phyloP scores from a whole-genome alignment of 1,140 invertebrate species.

The Bursaphelenchus mucronatus region DNA sequence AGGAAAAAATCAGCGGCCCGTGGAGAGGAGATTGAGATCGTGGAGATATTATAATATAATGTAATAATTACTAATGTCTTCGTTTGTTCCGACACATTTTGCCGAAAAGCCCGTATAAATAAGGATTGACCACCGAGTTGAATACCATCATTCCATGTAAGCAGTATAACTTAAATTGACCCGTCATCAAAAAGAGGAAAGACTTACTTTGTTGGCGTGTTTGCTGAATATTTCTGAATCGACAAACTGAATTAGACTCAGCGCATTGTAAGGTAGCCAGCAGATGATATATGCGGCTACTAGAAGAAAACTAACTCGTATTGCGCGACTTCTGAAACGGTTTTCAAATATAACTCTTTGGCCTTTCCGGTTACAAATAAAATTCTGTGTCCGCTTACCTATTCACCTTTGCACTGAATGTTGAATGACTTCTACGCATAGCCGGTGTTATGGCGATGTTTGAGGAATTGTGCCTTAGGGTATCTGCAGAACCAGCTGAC shows the following conservation, averaged over 20 bases:
- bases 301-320: conserved; percentile 55
- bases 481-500: conserved; percentile 30
- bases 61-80: not conserved
- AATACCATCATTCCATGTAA: conserved; percentile 58
- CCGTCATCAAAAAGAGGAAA: conserved; percentile 1
- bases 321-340: conserved; percentile 52
- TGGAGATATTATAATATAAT: no score
- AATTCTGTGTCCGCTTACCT: conserved; percentile 26
- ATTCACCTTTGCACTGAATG: conserved; percentile 46
- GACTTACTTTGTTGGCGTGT: conserved; percentile 51
- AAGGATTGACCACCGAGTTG: conserved; percentile 59
- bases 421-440: conserved; percentile 45
- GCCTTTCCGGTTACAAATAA: not conserved
- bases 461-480: conserved; percentile 14
- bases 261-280: conserved; percentile 57
- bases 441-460: conserved; percentile 26
- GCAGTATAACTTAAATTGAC: conserved; percentile 43
- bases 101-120: conserved; percentile 56
- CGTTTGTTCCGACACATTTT: conserved; percentile 32
- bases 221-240: conserved; percentile 53
- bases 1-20: not conserved
- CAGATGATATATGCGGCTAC: conserved; percentile 57
- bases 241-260: conserved; percentile 54
- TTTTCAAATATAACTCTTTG: conserved; percentile 22
- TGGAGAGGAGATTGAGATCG: no score